These are phyloP conservation scores for Pipa parva DNA, from an alignment of 2,113 vertebrate genomes.

Conservation along the genomic window DNA sequence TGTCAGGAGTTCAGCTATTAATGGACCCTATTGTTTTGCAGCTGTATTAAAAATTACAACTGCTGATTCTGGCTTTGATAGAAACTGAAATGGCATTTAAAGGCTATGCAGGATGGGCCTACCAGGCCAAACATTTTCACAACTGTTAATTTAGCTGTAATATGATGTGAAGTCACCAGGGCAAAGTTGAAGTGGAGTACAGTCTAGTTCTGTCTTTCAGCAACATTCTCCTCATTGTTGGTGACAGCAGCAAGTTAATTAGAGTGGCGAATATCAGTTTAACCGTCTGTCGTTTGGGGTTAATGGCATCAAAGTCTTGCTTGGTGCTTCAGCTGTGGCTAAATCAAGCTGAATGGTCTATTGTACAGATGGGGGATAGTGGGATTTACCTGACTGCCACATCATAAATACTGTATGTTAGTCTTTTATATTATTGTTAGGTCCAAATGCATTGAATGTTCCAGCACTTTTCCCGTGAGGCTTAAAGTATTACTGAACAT, in stretches of 20 bases:
- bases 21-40: constrained; percentile 73
- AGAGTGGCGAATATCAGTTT: constrained; percentile 64
- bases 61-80: constrained; percentile 67
- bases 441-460: neutral
- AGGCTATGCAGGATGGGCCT: constrained; percentile 53
- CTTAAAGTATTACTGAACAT: constrained; percentile 25
- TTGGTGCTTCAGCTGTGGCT: constrained; percentile 48
- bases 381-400: constrained; percentile 48
- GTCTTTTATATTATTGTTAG: constrained; percentile 46
- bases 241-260: constrained; percentile 67
- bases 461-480: neutral
- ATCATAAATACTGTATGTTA: constrained; percentile 46
- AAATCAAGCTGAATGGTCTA: constrained; percentile 49
- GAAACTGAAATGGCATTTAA: constrained; percentile 73
- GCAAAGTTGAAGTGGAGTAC: constrained; percentile 63
- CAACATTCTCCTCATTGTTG: constrained; percentile 59
- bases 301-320: constrained; percentile 65
- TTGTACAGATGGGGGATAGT: constrained; percentile 47
- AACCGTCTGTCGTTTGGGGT: constrained; percentile 67
- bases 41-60: constrained; percentile 69
- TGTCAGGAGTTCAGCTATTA: constrained; percentile 74
- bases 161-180: constrained; percentile 67
- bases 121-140: constrained; percentile 63
- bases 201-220: constrained; percentile 59
- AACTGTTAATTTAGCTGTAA: constrained; percentile 75